Evolutionary conservation across 2,797 vertebrate genomes (phyloP), one percentile per base, ranked within the genome.

Genomic region (Acipenser oxyrinchus): DNA sequence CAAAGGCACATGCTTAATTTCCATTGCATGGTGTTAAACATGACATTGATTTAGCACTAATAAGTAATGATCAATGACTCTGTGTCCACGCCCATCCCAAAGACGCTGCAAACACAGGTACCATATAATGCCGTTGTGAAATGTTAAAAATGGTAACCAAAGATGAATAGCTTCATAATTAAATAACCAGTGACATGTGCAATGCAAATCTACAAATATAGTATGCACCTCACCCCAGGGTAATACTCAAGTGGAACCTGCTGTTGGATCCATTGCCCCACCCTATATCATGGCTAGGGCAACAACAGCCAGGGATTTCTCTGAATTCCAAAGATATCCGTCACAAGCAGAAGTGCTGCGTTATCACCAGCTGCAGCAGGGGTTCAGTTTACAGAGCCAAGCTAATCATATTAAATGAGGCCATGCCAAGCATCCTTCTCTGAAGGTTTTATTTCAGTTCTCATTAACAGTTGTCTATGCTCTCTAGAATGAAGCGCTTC

Each of bases 361-460:
- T 63, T 65, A 65, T 63, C 65, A 69, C 71, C 76, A 77, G 69
- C 73, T 75, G 73, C 63, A 67, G 71, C 15, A 10, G 62, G 74
- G 74, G 69, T 71, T 79, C 70, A 72, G 60, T 73, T 77, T 73
- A 74, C 75, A 74, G 69, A 62, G 18, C 64, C 70, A 69, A 50
- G 68, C 70, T 68, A 71, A 73, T 70, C 71, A 57, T 68, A 63
- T 73, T 71, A 70, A 76, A 76, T 72, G 70, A 66, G 67, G 63
- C 65, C 67, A 65, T 72, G 73, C 73, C 68, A 63, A 63, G 49
- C n/a, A 76, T 75, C 69, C 71, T 72, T 70, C 23, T 53, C 61
- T 49, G 37, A 51, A 66, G 50, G 60, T 52, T 60, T 69, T 37
- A 49, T 69, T 62, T 71, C 68, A 70, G 48, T 59, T 37, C 65